Base-by-base conservation (phyloP, 92 coral and sea anemone genomes). In the Bergia puertoricense region DNA sequence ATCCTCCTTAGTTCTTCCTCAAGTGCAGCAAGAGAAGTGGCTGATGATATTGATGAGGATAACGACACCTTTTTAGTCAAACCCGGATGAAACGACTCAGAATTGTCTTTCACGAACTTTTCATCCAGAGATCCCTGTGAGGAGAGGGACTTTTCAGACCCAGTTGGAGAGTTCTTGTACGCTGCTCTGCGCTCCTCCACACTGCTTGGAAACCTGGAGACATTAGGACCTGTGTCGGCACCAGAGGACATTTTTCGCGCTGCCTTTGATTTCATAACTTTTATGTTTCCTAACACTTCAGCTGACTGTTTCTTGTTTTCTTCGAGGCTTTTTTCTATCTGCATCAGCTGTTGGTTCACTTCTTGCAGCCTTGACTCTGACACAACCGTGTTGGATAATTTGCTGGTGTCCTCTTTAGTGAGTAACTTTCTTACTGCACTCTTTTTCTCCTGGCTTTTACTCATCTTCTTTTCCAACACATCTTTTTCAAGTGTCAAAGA, bases 401-500 rank as follows among this genome's bases (percentile, higher is more conserved):
- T 91, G 67, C 74, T 88, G 13, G 90, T 81, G 69, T 91, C 96
- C 41, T 92, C 95, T 91, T 97, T 97, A 39, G 95, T 88, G 6
- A 91, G 94, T 5, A 92, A 81, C 43, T 97, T 97, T 85, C 93
- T 95, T 15, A 97, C 88, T 16, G 97, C 90, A 42, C 90, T 88
- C 81, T 95, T 97, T 86, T 91, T 92, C 66, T 95, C 99, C 2
- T 85, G 92, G 50, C 56, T 85, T 87, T 94, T 95, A 40, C 42
- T 89, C 18, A 95, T 92, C 77, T 95, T 97, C 85, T 88, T 97
- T 77, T 97, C 90, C 20, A 97, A 73, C 13, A 92, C 98, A 59
- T 88, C 99, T 82, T 97, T 94, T 79, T 92, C 98, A 59, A 97
- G 89, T 23, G 90, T 94, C 48, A 97, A 83, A 18, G 99, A 97